Conservation (phyloP, 2,113 vertebrate genomes). For the Heterotilapia buettikoferi region DNA sequence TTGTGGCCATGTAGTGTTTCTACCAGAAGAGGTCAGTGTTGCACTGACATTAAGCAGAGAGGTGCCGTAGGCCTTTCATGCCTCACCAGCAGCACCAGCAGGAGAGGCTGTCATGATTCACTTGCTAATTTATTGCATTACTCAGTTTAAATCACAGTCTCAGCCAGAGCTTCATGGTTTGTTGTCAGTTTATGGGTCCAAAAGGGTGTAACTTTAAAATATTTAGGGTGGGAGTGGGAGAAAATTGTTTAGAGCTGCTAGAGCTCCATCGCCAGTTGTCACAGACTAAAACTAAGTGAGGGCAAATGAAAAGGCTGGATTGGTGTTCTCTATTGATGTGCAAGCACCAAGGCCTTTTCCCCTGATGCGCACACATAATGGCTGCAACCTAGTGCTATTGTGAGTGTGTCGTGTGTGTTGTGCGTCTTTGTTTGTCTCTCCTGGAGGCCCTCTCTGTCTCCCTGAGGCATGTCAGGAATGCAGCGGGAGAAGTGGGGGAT, state of each 20-base stretch:
- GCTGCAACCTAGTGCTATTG: slow-evolving; percentile 41
- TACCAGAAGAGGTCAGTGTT: slow-evolving; percentile 70
- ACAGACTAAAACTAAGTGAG: not conserved
- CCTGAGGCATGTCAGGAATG: slow-evolving; percentile 69
- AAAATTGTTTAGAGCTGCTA: not conserved
- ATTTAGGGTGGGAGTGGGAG: not conserved
- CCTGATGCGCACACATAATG: slow-evolving; percentile 57
- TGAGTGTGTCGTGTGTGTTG: slow-evolving; percentile 45
- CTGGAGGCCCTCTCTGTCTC: slow-evolving; percentile 53
- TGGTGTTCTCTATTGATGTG: slow-evolving; percentile 43
- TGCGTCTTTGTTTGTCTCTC: slow-evolving; percentile 54
- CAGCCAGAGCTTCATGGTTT: not conserved
- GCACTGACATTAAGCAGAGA: slow-evolving; percentile 12
- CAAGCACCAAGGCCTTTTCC: slow-evolving; percentile 39
- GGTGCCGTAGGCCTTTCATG: not conserved
- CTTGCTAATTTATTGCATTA: slow-evolving; percentile 9
- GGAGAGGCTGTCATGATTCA: not conserved
- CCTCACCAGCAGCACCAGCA: not conserved
- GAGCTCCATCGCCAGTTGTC: not conserved
- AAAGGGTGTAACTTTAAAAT: slow-evolving; percentile 16
- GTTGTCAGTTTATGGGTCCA: not conserved
- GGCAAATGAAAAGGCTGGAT: not conserved
- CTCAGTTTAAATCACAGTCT: not conserved
- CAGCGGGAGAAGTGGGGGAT: slow-evolving; percentile 42
- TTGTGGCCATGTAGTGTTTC: slow-evolving; percentile 14